These are phyloP conservation scores for Stichodactyla helianthus DNA, from an alignment of 64 coral and sea anemone genomes.

Conservation along the genomic window DNA sequence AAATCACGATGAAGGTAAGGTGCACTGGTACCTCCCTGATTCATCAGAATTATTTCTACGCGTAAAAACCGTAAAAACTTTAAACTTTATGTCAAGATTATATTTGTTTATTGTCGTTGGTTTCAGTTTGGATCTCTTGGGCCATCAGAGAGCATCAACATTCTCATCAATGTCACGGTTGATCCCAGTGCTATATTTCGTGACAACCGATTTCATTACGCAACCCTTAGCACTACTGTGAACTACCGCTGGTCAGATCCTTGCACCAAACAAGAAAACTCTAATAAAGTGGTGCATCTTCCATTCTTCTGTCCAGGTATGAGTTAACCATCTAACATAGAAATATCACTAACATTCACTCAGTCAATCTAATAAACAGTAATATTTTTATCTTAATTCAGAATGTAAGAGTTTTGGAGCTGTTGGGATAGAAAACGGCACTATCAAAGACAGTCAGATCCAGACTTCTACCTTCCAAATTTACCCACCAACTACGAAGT, in stretches of 20 bases:
- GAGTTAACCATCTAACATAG: neutral
- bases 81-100: too few relatives aligned
- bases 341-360: neutral
- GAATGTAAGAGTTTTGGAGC: conserved; percentile 4
- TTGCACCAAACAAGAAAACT: neutral
- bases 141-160: too few relatives aligned
- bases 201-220: neutral
- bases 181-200: too few relatives aligned
- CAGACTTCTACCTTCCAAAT: neutral
- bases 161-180: too few relatives aligned
- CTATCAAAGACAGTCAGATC: conserved; percentile 14
- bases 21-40: too few relatives aligned
- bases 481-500: neutral
- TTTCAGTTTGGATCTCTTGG: too few relatives aligned
- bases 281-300: neutral
- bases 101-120: too few relatives aligned
- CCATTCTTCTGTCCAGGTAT: conserved; percentile 19
- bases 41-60: too few relatives aligned
- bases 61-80: too few relatives aligned
- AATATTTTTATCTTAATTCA: neutral
- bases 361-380: neutral
- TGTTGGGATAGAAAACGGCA: neutral
- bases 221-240: neutral
- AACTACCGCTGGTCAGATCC: neutral
- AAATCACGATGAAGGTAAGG: too few relatives aligned